phyloP scores from a whole-genome alignment of 2,113 vertebrate genomes.

The Ictalurus punctatus region DNA sequence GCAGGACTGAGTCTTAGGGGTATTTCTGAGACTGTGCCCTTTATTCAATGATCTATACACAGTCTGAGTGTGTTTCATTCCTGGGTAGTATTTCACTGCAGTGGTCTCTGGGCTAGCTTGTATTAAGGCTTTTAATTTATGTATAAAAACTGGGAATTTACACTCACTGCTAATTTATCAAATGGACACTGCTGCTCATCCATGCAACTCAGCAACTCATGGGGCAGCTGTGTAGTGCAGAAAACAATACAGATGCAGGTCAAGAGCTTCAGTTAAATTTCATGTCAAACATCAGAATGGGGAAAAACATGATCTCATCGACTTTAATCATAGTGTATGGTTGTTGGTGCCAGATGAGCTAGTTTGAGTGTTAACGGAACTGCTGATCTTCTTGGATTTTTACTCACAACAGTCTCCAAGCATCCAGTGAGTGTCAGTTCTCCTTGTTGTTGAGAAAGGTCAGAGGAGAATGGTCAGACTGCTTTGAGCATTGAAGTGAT shows the following conservation, averaged over 20 bases:
- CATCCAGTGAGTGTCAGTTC: background rate
- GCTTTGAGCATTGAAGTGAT: background rate
- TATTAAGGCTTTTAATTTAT: background rate
- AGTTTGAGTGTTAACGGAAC: background rate
- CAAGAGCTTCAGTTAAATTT: background rate
- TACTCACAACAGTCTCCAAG: background rate
- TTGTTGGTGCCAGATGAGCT: background rate
- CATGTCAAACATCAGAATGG: background rate
- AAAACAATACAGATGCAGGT: background rate
- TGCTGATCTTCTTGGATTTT: background rate
- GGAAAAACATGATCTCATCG: background rate
- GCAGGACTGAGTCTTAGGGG: conserved; percentile 14
- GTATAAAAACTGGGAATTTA: background rate
- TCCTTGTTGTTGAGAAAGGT: background rate
- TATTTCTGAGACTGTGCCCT: background rate
- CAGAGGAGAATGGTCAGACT: background rate
- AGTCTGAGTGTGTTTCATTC: conserved; percentile 9
- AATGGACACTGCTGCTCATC: background rate
- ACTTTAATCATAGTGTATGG: background rate
- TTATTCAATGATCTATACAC: conserved; percentile 6
- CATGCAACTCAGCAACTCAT: background rate
- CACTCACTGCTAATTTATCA: too few relatives aligned
- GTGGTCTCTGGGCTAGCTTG: background rate
- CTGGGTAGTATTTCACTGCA: conserved; percentile 5
- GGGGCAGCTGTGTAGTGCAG: background rate